A percentile compares a stretch with the other conserved stretches of the same genome.
Conservation (phyloP, 2,113 vertebrate species). For the Pterocles gutturalis region DNA sequence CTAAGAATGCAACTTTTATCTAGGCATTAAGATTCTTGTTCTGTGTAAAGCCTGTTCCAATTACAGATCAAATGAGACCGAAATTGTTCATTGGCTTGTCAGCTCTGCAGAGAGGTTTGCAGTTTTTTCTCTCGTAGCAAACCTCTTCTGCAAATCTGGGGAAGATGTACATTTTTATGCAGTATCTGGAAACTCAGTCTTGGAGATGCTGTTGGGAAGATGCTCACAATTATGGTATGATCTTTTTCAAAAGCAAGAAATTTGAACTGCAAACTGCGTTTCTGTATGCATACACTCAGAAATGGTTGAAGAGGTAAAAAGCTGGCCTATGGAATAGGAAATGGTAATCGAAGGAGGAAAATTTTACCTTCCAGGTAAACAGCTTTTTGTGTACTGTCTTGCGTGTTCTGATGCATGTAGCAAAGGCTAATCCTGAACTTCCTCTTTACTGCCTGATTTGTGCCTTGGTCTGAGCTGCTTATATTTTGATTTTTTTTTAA, state of each 20-base stretch:
- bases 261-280: background rate
- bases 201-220: background rate
- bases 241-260: background rate
- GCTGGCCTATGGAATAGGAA: background rate
- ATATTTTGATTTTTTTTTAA: background rate
- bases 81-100: background rate
- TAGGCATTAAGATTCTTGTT: background rate
- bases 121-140: background rate
- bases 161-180: background rate
- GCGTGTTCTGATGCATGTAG: background rate
- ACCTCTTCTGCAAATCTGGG: background rate
- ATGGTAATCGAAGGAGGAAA: background rate
- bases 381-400: background rate
- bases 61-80: conserved; percentile 25
- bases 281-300: background rate
- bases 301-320: background rate
- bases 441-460: background rate
- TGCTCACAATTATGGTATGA: background rate
- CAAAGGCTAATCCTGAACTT: background rate
- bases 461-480: background rate
- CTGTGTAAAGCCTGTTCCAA: conserved; percentile 7
- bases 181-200: background rate
- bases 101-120: conserved; percentile 14
- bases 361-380: background rate
- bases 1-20: conserved; percentile 2